These are phyloP conservation scores for Haliclona indistincta DNA, from an alignment of 37 sponge, comb jelly and placozoan species.

Conservation along the genomic window DNA sequence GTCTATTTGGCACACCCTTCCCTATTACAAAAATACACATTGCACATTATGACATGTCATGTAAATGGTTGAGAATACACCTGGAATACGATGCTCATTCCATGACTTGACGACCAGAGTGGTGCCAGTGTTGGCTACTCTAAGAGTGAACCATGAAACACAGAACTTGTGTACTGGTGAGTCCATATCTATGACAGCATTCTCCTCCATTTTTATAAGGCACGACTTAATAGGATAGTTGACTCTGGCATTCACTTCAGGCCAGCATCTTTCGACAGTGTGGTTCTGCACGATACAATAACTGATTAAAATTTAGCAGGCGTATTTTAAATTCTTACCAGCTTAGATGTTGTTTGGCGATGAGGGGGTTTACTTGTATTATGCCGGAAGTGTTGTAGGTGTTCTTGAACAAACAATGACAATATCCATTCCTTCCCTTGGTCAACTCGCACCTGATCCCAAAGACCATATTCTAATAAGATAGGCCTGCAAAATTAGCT, in stretches of 20 bases:
- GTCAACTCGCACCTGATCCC: conserved; percentile 68
- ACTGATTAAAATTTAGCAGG: no score
- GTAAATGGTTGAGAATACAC: no score
- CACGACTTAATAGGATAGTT: no score
- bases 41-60: no score
- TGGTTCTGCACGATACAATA: conserved; percentile 34
- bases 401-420: conserved; percentile 46
- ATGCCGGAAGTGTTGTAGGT: conserved; percentile 25
- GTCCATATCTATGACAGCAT: no score
- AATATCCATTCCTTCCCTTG: conserved; percentile 59
- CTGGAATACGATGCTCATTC: conserved; percentile 53
- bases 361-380: conserved; percentile 43
- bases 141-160: no score
- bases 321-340: conserved; percentile 10
- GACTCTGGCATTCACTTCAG: no score
- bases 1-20: neutral
- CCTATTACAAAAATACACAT: no score
- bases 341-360: conserved; percentile 47
- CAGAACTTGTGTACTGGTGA: no score
- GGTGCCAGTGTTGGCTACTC: no score
- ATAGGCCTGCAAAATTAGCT: conserved; percentile 25
- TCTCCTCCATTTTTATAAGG: no score
- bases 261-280: conserved; percentile 41
- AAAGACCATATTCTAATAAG: conserved; percentile 51
- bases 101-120: conserved; percentile 23